Conservation (phyloP, 2,113 vertebrate genomes). For the Leiothrix lutea region DNA sequence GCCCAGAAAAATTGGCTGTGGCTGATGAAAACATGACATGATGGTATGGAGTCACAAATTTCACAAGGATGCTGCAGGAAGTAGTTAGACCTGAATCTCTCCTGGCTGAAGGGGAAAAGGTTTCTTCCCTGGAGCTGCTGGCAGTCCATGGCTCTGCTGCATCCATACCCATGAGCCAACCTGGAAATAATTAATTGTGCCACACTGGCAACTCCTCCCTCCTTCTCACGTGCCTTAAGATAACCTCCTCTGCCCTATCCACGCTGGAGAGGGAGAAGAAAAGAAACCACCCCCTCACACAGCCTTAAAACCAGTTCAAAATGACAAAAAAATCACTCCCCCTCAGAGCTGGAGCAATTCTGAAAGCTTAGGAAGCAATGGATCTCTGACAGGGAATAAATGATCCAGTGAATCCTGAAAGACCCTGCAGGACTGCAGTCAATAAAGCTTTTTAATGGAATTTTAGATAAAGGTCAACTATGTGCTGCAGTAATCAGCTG, state of each 20-base stretch:
- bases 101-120: background rate
- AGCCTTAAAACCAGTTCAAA: background rate
- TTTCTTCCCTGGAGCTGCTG: background rate
- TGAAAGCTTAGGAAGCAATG: background rate
- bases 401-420: conserved; percentile 35
- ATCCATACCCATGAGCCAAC: rapidly evolving
- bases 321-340: background rate
- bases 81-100: background rate
- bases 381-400: conserved; percentile 24
- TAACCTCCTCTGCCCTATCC: background rate
- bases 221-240: background rate
- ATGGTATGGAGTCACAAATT: background rate
- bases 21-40: background rate
- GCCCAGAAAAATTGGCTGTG: background rate
- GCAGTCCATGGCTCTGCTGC: background rate
- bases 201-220: background rate
- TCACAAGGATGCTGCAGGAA: background rate
- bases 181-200: background rate
- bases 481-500: conserved; percentile 23
- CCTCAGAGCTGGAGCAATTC: background rate
- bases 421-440: conserved; percentile 12
- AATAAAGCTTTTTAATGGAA: conserved; percentile 56
- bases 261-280: background rate
- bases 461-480: conserved; percentile 57
- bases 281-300: background rate